Base-by-base conservation (phyloP, 2,888 invertebrate genomes). In the Tinea trinotella region DNA sequence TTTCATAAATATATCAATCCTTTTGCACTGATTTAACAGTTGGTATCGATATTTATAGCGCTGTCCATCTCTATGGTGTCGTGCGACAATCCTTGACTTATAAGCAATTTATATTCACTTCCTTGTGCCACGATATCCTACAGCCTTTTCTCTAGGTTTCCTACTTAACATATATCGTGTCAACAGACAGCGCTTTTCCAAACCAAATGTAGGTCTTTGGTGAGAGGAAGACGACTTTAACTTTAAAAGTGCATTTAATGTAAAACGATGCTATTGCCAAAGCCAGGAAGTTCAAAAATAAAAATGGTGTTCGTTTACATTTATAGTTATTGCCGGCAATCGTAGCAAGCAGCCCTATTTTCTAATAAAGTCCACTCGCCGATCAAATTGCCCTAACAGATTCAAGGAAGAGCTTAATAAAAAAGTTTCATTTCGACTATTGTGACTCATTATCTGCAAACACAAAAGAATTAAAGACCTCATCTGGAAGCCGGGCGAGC, bases 71-170 rank as follows among this genome's bases (percentile, higher is more conserved):
- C 55, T 59, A 58, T 40, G 40, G 53, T 52, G 54, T 54, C 52
- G 54, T 57, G 55, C 61, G 59, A 70, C 55, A 70, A 73, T 74
- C 71, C 76, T 74, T 76, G 75, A 74, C 70, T 75, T 76, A 74
- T 71, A 67, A 67, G 69, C 70, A 69, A 77, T 79, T 75, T 78
- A 76, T 76, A 79, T 79, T 76, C 77, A 71, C 74, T 78, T 79
- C 76, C 76, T 74, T 64, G 64, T 72, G 64, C 65, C 65, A 58
- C 64, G 63, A 61, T 65, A 64, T 66, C 66, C 65, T 65, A 63
- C 66, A 62, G 66, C 64, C 69, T 70, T 71, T 71, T 70, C 70
- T 68, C 67, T 67, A 66, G 62, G 64, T 68, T 64, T 65, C 64
- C 63, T 64, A 62, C 60, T 68, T 67, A 62, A 62, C 65, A 65